A percentile compares a stretch with the other conserved stretches of the same genome.
phyloP scores from a whole-genome alignment of 1,140 invertebrate species.

The Metopolophium dirhodum region DNA sequence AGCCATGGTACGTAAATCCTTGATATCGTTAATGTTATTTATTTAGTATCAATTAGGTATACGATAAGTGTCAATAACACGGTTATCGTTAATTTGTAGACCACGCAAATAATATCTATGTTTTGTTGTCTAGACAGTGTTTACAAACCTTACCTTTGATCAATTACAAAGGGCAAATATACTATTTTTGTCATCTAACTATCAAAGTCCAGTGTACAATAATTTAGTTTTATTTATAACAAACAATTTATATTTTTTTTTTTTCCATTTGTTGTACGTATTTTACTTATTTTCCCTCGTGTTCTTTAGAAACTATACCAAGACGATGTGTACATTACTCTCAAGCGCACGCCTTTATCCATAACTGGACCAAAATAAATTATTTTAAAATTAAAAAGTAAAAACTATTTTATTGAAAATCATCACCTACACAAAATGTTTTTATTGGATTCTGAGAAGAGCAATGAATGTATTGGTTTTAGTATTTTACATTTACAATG shows the following conservation, averaged over 20 bases:
- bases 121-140: neutral
- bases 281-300: neutral
- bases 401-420: no score
- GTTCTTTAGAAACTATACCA: no score
- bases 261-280: neutral
- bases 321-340: no score
- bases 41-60: neutral
- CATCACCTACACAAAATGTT: no score
- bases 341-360: no score
- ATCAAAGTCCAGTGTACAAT: neutral
- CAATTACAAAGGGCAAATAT: neutral
- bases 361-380: no score
- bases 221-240: neutral
- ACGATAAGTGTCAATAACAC: neutral
- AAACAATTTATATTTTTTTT: neutral
- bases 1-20: neutral
- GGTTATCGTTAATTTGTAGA: neutral
- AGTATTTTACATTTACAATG: no score
- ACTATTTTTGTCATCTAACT: neutral
- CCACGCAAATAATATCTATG: neutral
- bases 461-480: no score
- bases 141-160: neutral
- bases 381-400: no score
- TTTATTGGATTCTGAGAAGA: no score
- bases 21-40: neutral